phyloP scores from a whole-genome alignment of 2,113 vertebrate species.

The Heterocephalus glaber region DNA sequence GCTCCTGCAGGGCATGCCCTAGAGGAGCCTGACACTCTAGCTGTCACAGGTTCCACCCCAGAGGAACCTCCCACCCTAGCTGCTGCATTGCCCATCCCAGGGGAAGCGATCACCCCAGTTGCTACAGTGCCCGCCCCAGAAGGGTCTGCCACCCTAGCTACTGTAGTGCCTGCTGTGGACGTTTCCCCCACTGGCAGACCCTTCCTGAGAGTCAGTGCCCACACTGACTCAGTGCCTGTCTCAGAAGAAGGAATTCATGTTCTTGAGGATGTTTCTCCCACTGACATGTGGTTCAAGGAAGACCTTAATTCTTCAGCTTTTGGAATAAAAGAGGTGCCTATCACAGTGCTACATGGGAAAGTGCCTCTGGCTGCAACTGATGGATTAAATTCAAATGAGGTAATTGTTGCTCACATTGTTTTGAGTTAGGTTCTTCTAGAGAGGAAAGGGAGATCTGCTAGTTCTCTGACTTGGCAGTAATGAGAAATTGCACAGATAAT shows the following conservation, averaged over 20 bases:
- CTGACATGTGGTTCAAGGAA: constrained; percentile 49
- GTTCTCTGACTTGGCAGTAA: not conserved
- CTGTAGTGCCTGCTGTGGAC: not conserved
- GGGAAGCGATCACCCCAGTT: fast-evolving
- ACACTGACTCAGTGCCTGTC: constrained; percentile 57
- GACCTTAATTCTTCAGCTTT: constrained; percentile 15
- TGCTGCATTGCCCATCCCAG: fast-evolving
- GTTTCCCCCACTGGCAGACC: not conserved
- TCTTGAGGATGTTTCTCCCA: constrained; percentile 43
- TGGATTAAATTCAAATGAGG: constrained; percentile 86
- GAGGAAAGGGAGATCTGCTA: constrained; percentile 59
- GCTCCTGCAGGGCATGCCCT: not conserved
- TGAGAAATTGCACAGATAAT: constrained; percentile 8
- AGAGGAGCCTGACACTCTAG: not conserved
- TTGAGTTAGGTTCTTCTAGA: constrained; percentile 28
- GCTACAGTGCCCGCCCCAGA: not conserved
- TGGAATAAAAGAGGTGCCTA: constrained; percentile 55
- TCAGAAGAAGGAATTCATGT: constrained; percentile 60
- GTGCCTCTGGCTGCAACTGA: constrained; percentile 78
- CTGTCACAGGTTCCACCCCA: not conserved
- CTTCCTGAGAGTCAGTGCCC: constrained; percentile 37
- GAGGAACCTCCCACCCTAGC: not conserved
- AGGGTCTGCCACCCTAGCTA: not conserved
- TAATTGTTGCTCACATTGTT: constrained; percentile 83
- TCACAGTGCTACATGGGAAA: constrained; percentile 58